Evolutionary conservation across 2,797 vertebrate genomes (phyloP).

Genomic region (Neopelma chrysocephalum): DNA sequence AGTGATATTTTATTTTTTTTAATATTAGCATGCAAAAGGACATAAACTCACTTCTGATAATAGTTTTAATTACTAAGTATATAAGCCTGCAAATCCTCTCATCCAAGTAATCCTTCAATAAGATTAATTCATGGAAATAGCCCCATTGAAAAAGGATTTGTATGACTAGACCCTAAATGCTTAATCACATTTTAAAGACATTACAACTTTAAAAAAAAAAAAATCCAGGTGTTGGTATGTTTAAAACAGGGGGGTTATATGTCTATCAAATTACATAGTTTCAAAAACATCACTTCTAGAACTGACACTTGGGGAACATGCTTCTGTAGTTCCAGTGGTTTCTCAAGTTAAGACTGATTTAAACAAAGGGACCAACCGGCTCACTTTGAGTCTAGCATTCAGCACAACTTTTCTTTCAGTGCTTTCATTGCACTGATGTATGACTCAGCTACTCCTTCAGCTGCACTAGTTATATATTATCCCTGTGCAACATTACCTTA

Average conservation of each 20-base stretch:
- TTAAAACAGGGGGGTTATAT: background rate
- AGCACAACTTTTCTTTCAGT: background rate
- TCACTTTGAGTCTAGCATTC: background rate
- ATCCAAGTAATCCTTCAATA: constrained; percentile 35
- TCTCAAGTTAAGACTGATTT: background rate
- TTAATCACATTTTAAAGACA: constrained; percentile 26
- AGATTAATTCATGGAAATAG: constrained; percentile 41
- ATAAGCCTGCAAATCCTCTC: constrained; percentile 40
- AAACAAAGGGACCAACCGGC: constrained; percentile 28
- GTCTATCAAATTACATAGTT: background rate
- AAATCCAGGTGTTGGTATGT: background rate
- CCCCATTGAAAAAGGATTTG: constrained; percentile 22
- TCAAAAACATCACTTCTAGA: background rate
- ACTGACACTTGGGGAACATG: background rate
- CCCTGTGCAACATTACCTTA: background rate
- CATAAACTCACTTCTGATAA: constrained; percentile 32
- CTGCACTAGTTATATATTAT: background rate
- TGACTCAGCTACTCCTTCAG: constrained; percentile 34
- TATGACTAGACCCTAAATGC: constrained; percentile 5
- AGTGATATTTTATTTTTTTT: background rate
- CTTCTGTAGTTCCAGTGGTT: background rate
- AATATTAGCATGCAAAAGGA: background rate
- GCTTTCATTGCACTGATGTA: background rate
- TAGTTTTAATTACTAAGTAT: constrained; percentile 58
- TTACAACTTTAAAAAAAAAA: background rate